phyloP scores from a whole-genome alignment of 37 sponge, comb jelly and placozoan genomes.

The Crambe crambe region DNA sequence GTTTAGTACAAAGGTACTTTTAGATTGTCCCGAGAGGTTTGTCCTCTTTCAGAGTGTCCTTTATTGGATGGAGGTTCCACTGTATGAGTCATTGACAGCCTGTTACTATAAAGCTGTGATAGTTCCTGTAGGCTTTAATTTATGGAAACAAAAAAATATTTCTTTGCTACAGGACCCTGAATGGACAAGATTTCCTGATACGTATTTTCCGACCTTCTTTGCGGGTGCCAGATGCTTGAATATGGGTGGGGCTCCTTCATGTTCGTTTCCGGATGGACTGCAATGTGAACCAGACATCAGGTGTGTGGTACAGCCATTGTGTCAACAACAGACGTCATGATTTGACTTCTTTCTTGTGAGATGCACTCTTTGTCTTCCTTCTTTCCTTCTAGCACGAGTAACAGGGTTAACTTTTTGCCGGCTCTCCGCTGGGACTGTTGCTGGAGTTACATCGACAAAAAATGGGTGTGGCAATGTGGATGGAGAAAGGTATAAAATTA shows the following conservation, averaged over 20 bases:
- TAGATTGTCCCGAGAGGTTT: too few species aligned
- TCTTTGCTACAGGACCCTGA: conserved; percentile 2
- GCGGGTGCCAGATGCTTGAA: conserved; percentile 13
- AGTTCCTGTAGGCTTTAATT: too few species aligned
- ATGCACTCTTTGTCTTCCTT: background rate
- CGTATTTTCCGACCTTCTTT: conserved; percentile 27
- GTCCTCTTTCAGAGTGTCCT: too few species aligned
- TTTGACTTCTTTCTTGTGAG: background rate
- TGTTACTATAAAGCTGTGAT: too few species aligned
- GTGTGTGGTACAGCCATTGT: conserved; percentile 8
- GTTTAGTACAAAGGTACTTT: too few species aligned
- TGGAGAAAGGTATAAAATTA: conserved; percentile 37
- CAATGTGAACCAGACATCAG: conserved; percentile 34
- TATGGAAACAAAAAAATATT: too few species aligned
- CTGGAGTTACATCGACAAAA: conserved; percentile 4
- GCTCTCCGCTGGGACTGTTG: conserved; percentile 59
- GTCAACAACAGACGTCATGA: background rate
- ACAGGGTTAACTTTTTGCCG: conserved; percentile 2
- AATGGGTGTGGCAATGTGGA: conserved; percentile 43
- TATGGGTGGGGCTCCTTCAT: background rate
- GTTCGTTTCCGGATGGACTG: conserved; percentile 43
- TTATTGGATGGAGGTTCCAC: background rate
- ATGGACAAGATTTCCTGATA: conserved; percentile 1
- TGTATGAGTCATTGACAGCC: too few species aligned
- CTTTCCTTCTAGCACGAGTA: background rate